Conservation (phyloP, 2,113 vertebrate species). For the Pheucticus melanocephalus region DNA sequence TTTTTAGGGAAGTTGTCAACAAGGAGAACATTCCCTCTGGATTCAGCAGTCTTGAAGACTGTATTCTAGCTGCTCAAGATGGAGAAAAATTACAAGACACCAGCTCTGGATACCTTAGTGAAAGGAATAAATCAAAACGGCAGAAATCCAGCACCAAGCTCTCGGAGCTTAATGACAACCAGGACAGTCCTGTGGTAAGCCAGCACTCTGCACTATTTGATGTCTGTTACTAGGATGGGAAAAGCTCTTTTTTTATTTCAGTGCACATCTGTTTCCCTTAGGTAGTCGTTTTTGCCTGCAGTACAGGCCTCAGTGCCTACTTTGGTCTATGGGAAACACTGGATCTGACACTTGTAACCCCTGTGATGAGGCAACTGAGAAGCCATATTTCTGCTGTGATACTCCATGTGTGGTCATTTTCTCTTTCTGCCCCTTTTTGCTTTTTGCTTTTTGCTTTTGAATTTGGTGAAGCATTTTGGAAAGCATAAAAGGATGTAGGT, state of each 20-base stretch:
- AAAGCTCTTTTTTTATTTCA: background rate
- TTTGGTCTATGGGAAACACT: background rate
- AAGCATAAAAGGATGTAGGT: background rate
- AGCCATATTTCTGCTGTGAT: background rate
- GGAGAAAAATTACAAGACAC: slow-evolving; percentile 69
- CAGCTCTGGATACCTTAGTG: slow-evolving; percentile 60
- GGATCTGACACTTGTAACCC: background rate
- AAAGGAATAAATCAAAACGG: slow-evolving; percentile 79
- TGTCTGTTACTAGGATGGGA: background rate
- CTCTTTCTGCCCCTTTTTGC: background rate
- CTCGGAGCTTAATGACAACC: slow-evolving; percentile 78
- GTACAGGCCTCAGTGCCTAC: background rate
- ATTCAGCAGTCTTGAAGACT: slow-evolving; percentile 65
- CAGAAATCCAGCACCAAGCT: slow-evolving; percentile 81
- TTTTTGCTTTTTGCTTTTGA: background rate
- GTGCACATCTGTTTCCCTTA: background rate
- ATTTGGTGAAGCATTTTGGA: background rate
- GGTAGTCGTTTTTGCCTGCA: background rate
- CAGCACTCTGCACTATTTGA: background rate
- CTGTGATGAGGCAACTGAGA: background rate
- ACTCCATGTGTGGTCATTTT: background rate
- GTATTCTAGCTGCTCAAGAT: slow-evolving; percentile 70
- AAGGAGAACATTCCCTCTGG: slow-evolving; percentile 90
- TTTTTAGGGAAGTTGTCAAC: slow-evolving; percentile 78
- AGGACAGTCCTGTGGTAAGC: slow-evolving; percentile 83